Base-by-base conservation (phyloP, 2,888 invertebrate species). In the Leptopilina myrica region DNA sequence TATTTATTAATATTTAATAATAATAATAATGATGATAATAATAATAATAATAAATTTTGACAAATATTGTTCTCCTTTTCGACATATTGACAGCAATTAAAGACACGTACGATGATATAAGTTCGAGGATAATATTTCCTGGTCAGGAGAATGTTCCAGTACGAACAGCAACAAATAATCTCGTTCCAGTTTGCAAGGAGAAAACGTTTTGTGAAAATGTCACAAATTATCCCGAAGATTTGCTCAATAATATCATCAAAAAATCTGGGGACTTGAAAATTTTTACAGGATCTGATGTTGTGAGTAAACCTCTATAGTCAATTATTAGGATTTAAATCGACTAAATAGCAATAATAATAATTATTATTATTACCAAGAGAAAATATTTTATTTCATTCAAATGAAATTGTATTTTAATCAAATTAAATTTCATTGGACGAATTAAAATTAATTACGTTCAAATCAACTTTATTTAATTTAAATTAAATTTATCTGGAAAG, bases 191-290 rank as follows among this genome's bases (percentile, higher is more conserved):
- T 12, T 90, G 90, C 53, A 66, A 81, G 9, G 86, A 83, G 2
- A 65, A 81, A 1, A 89, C 88, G 0, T 90, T 83, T 76, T 90
- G 90, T 75, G 89, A 89, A 77, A 66, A 83, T 5, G 81, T 82
- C 5, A 46, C 79, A 6, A 59, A 81, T 43, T 90, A 90, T 81
- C 90, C 90, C 0, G 81, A 78, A n/a, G 81, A 87, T 4, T 76
- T 85, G 33, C 83, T 90, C 11, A 86, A 84, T 65, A 76, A 53
- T 14, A 86, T 85, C 11, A 73, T 90, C 9, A 80, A 79, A 33
- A 78, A 59, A n/a, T 85, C 87, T 66, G 77, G 79, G 14, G 87
- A 87, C 77, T 82, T 90, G 6, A 88, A 84, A 78, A 86, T 84
- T 15, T 78, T 88, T 20, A 81, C 87, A 1, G 80, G 78, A 26